Base-by-base conservation (phyloP, 2,888 invertebrate genomes). In the Epistrophe grossulariae region DNA sequence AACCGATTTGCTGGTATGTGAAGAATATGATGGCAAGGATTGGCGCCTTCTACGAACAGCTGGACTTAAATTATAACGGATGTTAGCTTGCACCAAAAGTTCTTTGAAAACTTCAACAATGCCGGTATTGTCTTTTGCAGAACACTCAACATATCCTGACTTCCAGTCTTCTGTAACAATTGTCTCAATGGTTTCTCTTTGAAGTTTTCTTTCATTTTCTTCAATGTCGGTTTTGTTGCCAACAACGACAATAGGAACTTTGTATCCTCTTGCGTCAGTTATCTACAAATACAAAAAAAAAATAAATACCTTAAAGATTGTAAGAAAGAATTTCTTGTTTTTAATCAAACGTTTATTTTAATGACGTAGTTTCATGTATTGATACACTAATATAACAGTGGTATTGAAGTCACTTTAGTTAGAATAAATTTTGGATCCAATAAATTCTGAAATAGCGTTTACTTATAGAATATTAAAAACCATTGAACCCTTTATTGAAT, bases 241-340 rank as follows among this genome's bases (percentile, higher is more conserved):
- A 10, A 95, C 96, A 19, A 96, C 94, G 38, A 96, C 95, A 88
- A 95, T 95, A 0, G 96, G 96, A 17, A 96, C 93, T 43, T 91
- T 90, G 55, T 90, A 90, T 55, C 93, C 94, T 89, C 94, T 94
- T 7, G 89, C 89, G 13, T 72, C 82, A 24, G 88, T 89, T 52
- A 90, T 90, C 90, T 90, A 64, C 9, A 81, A 79, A 55, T 11
- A 45, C 28, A 24, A 19, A 24, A 4, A 50, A 60, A 50, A 60
- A 40, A 5, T 13, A 19, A 35, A n/a, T 55, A 8, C 8, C 15
- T 55, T 55, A 35, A 10, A 38, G 10, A 55, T 28, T 28, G 7
- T 55, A 1, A 4, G 5, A 0, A 31, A 2, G 1, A 15, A 48
- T 4, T 15, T 15, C 13, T 28, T 15, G n/a, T 52, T 24, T 11